phyloP scores from a whole-genome alignment of 2,113 vertebrate genomes.

The Vulpes vulpes region DNA sequence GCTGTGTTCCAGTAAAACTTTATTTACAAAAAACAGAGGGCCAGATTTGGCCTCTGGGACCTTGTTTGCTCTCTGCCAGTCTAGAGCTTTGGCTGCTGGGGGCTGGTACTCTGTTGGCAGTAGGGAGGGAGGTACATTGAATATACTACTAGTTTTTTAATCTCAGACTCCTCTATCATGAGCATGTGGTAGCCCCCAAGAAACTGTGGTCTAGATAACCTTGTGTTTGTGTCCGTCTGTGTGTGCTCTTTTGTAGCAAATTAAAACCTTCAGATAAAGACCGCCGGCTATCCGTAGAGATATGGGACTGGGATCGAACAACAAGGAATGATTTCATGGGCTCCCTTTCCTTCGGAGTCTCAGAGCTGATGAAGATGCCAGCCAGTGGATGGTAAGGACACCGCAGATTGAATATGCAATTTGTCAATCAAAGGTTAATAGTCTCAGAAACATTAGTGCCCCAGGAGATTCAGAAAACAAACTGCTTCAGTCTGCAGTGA shows the following conservation, averaged over 20 bases:
- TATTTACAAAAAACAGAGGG: not conserved
- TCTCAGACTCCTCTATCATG: not conserved
- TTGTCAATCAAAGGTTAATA: not conserved
- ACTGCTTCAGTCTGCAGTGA: accelerated
- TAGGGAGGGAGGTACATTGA: not conserved
- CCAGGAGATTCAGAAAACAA: not conserved
- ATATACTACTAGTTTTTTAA: not conserved
- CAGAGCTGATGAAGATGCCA: slow-evolving; percentile 96
- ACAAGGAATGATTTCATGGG: slow-evolving; percentile 99
- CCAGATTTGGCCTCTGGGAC: not conserved
- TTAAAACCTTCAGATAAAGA: slow-evolving; percentile 96
- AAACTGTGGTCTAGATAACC: not conserved
- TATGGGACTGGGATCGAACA: slow-evolving; percentile 99
- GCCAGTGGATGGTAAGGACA: slow-evolving; percentile 93
- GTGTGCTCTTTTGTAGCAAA: slow-evolving; percentile 89
- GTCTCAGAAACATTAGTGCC: accelerated
- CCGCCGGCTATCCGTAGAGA: slow-evolving; percentile 95
- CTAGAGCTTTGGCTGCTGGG: not conserved
- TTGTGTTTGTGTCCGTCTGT: not conserved
- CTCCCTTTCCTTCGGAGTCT: slow-evolving; percentile 97
- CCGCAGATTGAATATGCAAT: not conserved
- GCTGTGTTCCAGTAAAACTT: slow-evolving; percentile 17
- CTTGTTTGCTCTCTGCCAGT: not conserved
- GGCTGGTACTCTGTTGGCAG: not conserved
- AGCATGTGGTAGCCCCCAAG: not conserved